Percentiles rank a stretch among this genome's conserved stretches.
Evolutionary conservation across 2,797 vertebrate species (phyloP).

Genomic region (Gadopsis marmoratus): DNA sequence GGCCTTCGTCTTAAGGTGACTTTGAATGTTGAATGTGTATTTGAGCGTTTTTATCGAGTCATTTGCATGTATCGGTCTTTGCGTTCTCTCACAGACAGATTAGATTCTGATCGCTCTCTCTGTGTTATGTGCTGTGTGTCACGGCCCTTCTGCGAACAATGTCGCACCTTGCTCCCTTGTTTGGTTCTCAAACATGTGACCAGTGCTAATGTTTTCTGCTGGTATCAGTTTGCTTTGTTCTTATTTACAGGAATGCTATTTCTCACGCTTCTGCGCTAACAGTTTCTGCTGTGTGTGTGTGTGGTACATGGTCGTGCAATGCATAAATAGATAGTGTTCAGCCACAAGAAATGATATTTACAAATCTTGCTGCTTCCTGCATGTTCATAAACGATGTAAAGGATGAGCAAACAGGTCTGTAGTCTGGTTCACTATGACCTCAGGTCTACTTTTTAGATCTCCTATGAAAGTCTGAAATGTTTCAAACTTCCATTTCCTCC

Average conservation of each 20-base stretch:
- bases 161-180: conserved; percentile 57
- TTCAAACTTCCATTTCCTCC: conserved; percentile 68
- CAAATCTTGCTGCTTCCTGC: not conserved
- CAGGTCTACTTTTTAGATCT: conserved; percentile 20
- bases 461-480: conserved; percentile 50
- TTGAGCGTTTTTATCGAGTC: conserved; percentile 51
- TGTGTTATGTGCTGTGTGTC: conserved; percentile 11
- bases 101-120: conserved; percentile 55
- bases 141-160: conserved; percentile 36
- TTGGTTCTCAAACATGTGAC: conserved; percentile 48
- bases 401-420: conserved; percentile 13
- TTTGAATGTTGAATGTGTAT: conserved; percentile 49
- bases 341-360: conserved; percentile 10
- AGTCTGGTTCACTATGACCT: conserved; percentile 15
- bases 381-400: conserved; percentile 9
- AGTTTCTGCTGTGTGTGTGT: conserved; percentile 10
- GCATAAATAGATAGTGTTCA: not conserved
- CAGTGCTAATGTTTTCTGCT: conserved; percentile 18
- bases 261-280: conserved; percentile 62
- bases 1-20: conserved; percentile 44
- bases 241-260: conserved; percentile 40
- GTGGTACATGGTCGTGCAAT: not conserved
- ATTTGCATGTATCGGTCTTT: conserved; percentile 55
- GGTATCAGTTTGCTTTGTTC: conserved; percentile 45
- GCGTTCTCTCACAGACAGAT: conserved; percentile 48